Evolutionary conservation across 2,888 invertebrate species (phyloP), one percentile per base, ranked within the genome.

Genomic region (Muschampia plurimacula): DNA sequence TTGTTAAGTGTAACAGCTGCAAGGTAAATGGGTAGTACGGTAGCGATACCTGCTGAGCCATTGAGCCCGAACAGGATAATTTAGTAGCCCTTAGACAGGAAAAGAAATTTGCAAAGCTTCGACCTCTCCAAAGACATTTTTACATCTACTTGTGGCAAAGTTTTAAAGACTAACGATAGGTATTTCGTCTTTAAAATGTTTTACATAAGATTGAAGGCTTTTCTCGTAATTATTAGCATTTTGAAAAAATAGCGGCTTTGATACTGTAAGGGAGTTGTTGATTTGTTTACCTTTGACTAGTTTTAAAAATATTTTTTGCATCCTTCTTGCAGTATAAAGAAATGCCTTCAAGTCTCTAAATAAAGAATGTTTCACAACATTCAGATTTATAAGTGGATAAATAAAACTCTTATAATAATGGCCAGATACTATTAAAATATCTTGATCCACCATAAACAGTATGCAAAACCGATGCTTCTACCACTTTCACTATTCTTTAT

Each of bases 1-100:
- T 80, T 86, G 86, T 90, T 90, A 92, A 91, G 78, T 85, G 92
- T 91, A 92, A 91, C 93, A 91, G 90, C 91, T 92, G 91, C 86
- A 86, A 86, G 86, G 41, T n/a, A 49, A 22, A 60, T 39, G 55
- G 80, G 84, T 55, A 55, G 55, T 10, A 55, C 22, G 85, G 85
- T 89, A 89, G 90, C 88, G 88, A 88, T 89, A 85, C 84, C 84
- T 82, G 83, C 81, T 86, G 82, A 82, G 85, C 86, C 84, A 88
- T 89, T 87, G 84, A 88, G 55, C 55, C 55, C 22, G 22, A 28
- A 28, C 28, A 10, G 4, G 57, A 57, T 57, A 57, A 57, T 57
- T 28, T 57, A 28, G 57, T 15, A 55, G 10, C 4, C 28, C 0
- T 57, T 28, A 57, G 10, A 28, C 79, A 81, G 82, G 81, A 32